Conservation (phyloP, 2,888 invertebrate genomes). For the Cremastinae sp. region DNA sequence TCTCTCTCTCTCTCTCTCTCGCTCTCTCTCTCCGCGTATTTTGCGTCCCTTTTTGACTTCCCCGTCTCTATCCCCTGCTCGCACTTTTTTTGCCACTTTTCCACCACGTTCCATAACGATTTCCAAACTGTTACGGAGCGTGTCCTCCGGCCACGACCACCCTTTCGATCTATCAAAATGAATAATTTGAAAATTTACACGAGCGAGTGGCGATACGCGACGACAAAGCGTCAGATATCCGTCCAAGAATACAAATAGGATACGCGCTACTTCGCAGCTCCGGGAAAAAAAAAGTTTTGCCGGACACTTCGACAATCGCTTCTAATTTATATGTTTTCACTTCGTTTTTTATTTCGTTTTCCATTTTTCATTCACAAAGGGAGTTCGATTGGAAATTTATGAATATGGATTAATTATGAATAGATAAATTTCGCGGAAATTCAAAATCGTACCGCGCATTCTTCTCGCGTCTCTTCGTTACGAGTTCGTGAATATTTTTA, state of each 20-base stretch:
- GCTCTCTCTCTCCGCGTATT: not conserved
- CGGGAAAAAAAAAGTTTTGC: not conserved
- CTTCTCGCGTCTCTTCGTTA: too few species aligned
- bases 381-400: too few species aligned
- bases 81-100: not conserved
- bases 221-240: conserved; percentile 8
- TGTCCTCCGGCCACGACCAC: conserved; percentile 22
- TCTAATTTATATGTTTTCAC: conserved; percentile 5
- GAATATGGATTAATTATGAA: too few species aligned
- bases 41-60: conserved; percentile 3
- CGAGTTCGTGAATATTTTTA: too few species aligned
- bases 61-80: not conserved
- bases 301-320: not conserved
- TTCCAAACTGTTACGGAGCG: not conserved
- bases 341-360: not conserved
- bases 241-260: conserved; percentile 18
- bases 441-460: too few species aligned
- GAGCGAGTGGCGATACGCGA: conserved; percentile 11
- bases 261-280: not conserved
- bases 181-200: conserved; percentile 43
- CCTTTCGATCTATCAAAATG: conserved; percentile 46
- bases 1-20: conserved; percentile 12
- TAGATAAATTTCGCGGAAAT: too few species aligned
- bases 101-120: conserved; percentile 11
- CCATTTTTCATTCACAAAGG: conserved; percentile 10